phyloP scores from a whole-genome alignment of 2,113 vertebrate genomes.

The Psephotus haematonotus region DNA sequence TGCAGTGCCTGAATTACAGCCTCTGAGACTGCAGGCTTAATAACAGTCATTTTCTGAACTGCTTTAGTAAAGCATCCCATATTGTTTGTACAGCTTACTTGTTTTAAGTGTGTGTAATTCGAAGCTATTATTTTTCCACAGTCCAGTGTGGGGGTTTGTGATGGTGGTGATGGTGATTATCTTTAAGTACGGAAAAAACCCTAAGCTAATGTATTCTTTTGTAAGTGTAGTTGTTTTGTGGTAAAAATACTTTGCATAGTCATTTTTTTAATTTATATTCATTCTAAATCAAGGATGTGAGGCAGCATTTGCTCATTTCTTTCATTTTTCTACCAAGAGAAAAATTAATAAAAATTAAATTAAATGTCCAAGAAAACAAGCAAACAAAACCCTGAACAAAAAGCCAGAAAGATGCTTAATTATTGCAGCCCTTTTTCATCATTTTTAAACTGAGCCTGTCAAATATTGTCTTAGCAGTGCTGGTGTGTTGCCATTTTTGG shows the following conservation, averaged over 20 bases:
- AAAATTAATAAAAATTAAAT: not conserved
- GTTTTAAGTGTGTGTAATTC: not conserved
- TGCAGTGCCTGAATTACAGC: not conserved
- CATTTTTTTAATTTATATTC: not conserved
- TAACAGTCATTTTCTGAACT: conserved; percentile 29
- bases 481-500: not conserved
- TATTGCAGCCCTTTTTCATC: not conserved
- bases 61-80: not conserved
- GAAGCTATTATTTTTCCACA: not conserved
- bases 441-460: not conserved
- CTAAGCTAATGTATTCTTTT: not conserved
- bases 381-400: not conserved
- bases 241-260: not conserved
- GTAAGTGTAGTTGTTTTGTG: not conserved
- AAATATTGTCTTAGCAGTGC: not conserved
- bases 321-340: not conserved
- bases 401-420: not conserved
- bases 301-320: not conserved
- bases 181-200: not conserved
- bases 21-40: not conserved
- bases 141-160: not conserved
- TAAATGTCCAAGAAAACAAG: not conserved
- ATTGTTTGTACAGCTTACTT: not conserved
- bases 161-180: not conserved
- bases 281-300: not conserved